phyloP scores from a whole-genome alignment of 2,888 invertebrate species.

The Oscheius sp. region DNA sequence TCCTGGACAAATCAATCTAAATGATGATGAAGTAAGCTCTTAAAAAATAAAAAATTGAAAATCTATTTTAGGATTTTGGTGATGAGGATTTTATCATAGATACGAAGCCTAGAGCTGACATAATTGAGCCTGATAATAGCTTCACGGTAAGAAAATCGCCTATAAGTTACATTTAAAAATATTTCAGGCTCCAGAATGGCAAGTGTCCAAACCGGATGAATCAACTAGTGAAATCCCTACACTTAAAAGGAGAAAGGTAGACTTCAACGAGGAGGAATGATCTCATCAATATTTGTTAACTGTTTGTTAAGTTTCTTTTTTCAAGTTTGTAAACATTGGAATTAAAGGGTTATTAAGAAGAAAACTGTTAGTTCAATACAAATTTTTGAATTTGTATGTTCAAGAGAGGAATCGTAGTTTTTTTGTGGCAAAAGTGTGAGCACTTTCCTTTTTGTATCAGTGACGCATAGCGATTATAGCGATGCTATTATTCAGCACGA shows the following conservation, averaged over 20 bases:
- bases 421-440: too few species aligned
- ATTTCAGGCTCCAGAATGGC: conserved; percentile 24
- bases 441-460: too few species aligned
- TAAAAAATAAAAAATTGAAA: not conserved
- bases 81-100: conserved; percentile 53
- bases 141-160: not conserved
- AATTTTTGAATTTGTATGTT: too few species aligned
- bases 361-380: too few species aligned
- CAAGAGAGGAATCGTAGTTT: too few species aligned
- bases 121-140: not conserved
- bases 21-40: conserved; percentile 31
- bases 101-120: conserved; percentile 17
- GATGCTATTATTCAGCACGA: too few species aligned
- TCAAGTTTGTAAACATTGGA: too few species aligned
- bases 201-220: conserved; percentile 5
- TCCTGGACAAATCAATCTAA: conserved; percentile 25
- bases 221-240: not conserved
- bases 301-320: too few species aligned
- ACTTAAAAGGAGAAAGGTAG: conserved; percentile 30
- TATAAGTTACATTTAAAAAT: not conserved
- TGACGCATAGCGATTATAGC: too few species aligned
- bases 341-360: not conserved
- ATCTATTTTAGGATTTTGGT: conserved; percentile 36
- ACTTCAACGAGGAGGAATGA: conserved; percentile 22
- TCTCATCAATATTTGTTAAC: not conserved